Percentiles rank a stretch among this genome's conserved stretches.
Conservation (phyloP, 2,113 vertebrate genomes). For the Phrynosoma platyrhinos region DNA sequence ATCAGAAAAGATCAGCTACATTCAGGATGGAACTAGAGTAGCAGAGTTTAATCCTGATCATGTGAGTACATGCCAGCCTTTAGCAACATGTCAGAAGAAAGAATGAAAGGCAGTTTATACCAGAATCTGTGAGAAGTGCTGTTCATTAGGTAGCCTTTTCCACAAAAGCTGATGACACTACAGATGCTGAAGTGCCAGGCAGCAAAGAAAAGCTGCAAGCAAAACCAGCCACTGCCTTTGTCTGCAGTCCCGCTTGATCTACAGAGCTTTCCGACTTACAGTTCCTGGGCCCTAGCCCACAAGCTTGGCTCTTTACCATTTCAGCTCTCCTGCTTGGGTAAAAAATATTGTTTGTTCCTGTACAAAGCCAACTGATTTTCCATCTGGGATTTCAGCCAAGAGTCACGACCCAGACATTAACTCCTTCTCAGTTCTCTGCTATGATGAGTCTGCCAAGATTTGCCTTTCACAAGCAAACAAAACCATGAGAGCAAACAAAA, state of each 20-base stretch:
- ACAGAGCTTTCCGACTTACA: not conserved
- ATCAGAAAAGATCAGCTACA: no score
- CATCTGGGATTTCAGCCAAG: constrained; percentile 26
- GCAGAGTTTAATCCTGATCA: no score
- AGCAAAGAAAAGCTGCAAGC: not conserved
- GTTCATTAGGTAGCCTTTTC: not conserved
- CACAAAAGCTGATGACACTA: not conserved
- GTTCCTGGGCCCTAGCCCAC: not conserved
- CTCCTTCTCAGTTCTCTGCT: not conserved
- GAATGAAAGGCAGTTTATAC: not conserved
- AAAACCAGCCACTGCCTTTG: not conserved
- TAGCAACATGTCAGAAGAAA: not conserved
- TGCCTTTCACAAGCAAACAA: constrained; percentile 9
- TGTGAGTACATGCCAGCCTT: not conserved
- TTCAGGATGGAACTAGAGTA: no score
- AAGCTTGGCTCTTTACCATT: constrained; percentile 5
- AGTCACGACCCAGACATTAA: constrained; percentile 24
- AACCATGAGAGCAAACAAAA: not conserved
- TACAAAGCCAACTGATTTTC: constrained; percentile 24
- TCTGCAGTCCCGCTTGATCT: not conserved
- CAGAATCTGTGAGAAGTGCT: not conserved
- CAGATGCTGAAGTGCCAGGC: not conserved
- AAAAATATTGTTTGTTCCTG: constrained; percentile 26
- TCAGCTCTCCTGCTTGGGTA: not conserved
- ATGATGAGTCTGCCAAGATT: not conserved